Percentiles rank a stretch among this genome's conserved stretches.
Conservation (phyloP, 1,140 invertebrate genomes). For the Leguminivora glycinivorella region DNA sequence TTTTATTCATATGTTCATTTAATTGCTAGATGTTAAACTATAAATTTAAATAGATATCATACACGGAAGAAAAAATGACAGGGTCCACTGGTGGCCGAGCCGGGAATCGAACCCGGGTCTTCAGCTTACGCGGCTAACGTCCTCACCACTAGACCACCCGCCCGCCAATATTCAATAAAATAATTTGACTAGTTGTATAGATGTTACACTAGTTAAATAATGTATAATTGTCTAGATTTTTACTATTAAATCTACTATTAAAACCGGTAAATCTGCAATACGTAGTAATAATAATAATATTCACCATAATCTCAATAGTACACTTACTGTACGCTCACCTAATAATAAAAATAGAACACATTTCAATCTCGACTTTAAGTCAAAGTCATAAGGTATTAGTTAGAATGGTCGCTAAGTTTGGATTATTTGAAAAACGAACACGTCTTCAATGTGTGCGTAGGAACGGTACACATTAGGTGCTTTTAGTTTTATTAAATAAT, state of each 20-base stretch:
- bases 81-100: too few species aligned
- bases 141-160: too few species aligned
- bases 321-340: constrained; percentile 14
- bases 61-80: too few species aligned
- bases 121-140: too few species aligned
- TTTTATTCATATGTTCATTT: too few species aligned
- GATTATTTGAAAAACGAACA: constrained; percentile 31
- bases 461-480: constrained; percentile 1
- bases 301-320: constrained; percentile 9
- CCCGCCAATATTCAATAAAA: too few species aligned
- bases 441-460: constrained; percentile 29
- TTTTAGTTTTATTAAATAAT: constrained; percentile 19
- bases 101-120: too few species aligned
- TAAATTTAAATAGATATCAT: too few species aligned
- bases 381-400: background rate
- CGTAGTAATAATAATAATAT: constrained; percentile 19
- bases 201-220: too few species aligned
- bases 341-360: constrained; percentile 20
- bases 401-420: background rate
- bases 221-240: too few species aligned
- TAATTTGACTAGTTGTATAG: too few species aligned
- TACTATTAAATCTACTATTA: background rate
- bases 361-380: background rate
- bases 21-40: too few species aligned
- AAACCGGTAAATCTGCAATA: background rate